Evolutionary conservation across 2,888 invertebrate species (phyloP).

Genomic region (Drosophila cognata): DNA sequence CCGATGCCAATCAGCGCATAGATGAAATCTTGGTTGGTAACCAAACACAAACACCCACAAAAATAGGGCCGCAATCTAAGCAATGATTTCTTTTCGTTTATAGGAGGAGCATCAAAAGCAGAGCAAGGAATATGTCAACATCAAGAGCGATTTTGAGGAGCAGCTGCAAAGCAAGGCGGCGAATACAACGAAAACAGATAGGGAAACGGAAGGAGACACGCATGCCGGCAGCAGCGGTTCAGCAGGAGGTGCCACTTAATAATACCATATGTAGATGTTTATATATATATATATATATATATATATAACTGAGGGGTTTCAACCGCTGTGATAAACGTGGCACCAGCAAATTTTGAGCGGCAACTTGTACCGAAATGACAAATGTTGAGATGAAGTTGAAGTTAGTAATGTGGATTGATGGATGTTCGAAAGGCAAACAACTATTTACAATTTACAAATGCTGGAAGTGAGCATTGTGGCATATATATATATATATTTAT

Average conservation of each 20-base stretch:
- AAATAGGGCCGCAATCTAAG: not conserved
- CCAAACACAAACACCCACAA: not conserved
- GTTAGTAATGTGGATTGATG: conserved; percentile 1
- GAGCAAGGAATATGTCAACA: conserved; percentile 82
- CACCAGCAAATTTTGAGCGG: conserved; percentile 20
- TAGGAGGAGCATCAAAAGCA: conserved; percentile 85
- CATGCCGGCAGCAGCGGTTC: conserved; percentile 6
- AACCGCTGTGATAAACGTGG: conserved; percentile 55
- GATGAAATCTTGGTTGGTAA: conserved; percentile 83
- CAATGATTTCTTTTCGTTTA: not conserved
- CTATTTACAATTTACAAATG: conserved; percentile 41
- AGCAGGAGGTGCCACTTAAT: conserved; percentile 3
- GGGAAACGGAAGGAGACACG: conserved; percentile 4
- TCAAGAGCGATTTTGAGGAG: conserved; percentile 83
- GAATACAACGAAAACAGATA: conserved; percentile 41
- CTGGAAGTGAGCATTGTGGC: conserved; percentile 9
- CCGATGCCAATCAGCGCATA: conserved; percentile 80
- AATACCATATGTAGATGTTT: not conserved
- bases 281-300: not conserved
- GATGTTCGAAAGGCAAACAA: conserved; percentile 8
- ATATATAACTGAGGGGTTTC: conserved; percentile 43
- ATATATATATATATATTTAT: not conserved
- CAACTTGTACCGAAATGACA: conserved; percentile 1
- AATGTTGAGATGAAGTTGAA: not conserved
- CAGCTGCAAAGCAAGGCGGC: conserved; percentile 72